Evolutionary conservation across 2,113 vertebrate species (phyloP), one percentile per base, ranked within the genome.

Genomic region (Gymnocephalus cernua): DNA sequence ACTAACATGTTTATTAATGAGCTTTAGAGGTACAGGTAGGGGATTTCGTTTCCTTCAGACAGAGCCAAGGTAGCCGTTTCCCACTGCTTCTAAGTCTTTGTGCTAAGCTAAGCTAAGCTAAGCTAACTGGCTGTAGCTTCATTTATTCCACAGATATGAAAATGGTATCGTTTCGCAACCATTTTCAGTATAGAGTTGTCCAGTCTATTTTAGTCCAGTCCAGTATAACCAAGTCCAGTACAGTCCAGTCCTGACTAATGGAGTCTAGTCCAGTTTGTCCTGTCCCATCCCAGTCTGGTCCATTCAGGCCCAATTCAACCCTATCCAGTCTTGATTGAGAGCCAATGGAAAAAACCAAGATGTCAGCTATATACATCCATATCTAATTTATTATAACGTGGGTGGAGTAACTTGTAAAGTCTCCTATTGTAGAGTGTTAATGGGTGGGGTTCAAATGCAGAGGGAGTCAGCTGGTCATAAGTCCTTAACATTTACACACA

Each of bases 401-500:
- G 32, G 67, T 71, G 25, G 32, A 41, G 13, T 35, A 35, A 32
- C 2, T 25, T 51, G 3, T 13, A 25, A 74, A 41, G n/a, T 35
- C 3, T 65, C 6, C 15, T 21, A 57, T 44, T 27, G 44, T 57
- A 4, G 21, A 44, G 1, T 12, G 15, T 58, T 29, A 65, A 19
- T 70, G 15, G 45, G 64, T 41, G 45, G 6, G 16, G 48, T 47
- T 72, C 59, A 71, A 14, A 9, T 73, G n/a, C 27, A 73, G 32
- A 61, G 12, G 16, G 11, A 29, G 3, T 45, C 13, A 48, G 27
- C n/a, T 18, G 58, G 93, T 92, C 92, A 87, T 92, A 93, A 94
- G 94, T 91, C 3, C 94, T 50, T 91, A 91, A 94, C 89, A 89
- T 94, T 94, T 93, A 19, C 18, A 69, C 13, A 65, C 21, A 72